phyloP scores from a whole-genome alignment of 2,113 vertebrate genomes.

The Cyanoderma ruficeps region DNA sequence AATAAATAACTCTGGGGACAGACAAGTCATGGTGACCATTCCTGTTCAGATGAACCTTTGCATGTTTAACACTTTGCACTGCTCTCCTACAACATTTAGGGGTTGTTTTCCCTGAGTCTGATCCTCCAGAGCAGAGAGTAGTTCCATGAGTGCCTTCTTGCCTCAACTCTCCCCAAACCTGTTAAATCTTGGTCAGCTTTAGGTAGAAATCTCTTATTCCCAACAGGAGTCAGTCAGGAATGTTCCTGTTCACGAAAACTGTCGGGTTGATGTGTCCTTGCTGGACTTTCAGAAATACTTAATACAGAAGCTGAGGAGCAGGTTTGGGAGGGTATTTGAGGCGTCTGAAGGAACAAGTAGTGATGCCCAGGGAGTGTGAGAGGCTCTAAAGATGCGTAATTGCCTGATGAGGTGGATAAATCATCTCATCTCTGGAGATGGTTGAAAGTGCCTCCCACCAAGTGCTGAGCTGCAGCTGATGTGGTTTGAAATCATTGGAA shows the following conservation, averaged over 20 bases:
- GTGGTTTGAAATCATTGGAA: neutral
- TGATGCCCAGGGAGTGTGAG: neutral
- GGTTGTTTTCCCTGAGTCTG: neutral
- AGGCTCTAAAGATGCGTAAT: neutral
- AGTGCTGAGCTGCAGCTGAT: neutral
- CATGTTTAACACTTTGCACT: neutral
- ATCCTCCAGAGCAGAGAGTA: neutral
- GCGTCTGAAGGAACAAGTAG: neutral
- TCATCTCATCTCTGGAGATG: neutral
- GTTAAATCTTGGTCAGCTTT: neutral
- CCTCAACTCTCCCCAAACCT: neutral
- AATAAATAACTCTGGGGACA: neutral
- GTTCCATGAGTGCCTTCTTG: neutral
- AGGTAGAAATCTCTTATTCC: neutral
- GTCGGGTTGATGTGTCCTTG: rapidly evolving
- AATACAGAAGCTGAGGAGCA: neutral
- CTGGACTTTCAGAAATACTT: neutral
- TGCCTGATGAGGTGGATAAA: neutral
- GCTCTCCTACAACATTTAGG: neutral
- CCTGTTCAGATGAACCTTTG: rapidly evolving
- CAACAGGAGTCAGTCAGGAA: neutral
- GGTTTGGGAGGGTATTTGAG: neutral
- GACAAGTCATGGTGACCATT: neutral
- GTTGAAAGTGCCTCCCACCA: neutral
- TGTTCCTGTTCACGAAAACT: neutral